Evolutionary conservation across 2,113 vertebrate genomes (phyloP), one percentile per base, ranked within the genome.

Genomic region (Neopipo cinnamomea): DNA sequence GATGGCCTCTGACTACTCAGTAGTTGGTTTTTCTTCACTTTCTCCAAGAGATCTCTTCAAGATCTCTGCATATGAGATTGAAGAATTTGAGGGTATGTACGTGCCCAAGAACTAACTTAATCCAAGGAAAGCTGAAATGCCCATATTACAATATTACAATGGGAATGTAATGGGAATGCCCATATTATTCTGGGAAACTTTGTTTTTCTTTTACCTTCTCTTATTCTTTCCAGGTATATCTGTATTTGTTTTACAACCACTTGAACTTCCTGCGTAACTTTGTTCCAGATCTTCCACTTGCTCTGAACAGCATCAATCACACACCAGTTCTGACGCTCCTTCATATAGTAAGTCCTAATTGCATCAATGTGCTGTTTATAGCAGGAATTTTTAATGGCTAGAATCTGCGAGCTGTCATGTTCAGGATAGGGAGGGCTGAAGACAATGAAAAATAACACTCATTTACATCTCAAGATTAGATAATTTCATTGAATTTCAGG

Each of bases 221-320:
- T 94, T 93, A 94, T 98, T 96, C 97, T 98, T 94, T 98, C 97
- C 96, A 99, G 90, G 96, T 99, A 99, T 91, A 55, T 95, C 95
- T 99, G 97, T 42, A 99, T 98, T 83, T 97, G 78, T 91, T 95
- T 98, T 97, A 98, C 96, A 92, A 98, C 98, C 66, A 75, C 80
- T 91, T 97, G 97, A 90, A 98, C 84, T 59, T 98, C 98, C 67
- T 98, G 97, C 58, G 97, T 63, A 81, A 99, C 89, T 73, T 93
- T 97, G 77, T 98, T 98, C 98, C 98, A 99, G 17, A 99, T 96
- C 98, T 98, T 99, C 99, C 99, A 99, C 95, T 98, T 99, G 98
- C 98, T 99, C 77, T 97, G 98, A 55, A 73, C 77, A 35, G 97
- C 99, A 91, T 99, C 96, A 66, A 99, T 96, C 52, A 95, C 90